A percentile compares a stretch with the other conserved stretches of the same genome.
Conservation (phyloP, 1,140 invertebrate species). For the Ceratosolen fusciceps region DNA sequence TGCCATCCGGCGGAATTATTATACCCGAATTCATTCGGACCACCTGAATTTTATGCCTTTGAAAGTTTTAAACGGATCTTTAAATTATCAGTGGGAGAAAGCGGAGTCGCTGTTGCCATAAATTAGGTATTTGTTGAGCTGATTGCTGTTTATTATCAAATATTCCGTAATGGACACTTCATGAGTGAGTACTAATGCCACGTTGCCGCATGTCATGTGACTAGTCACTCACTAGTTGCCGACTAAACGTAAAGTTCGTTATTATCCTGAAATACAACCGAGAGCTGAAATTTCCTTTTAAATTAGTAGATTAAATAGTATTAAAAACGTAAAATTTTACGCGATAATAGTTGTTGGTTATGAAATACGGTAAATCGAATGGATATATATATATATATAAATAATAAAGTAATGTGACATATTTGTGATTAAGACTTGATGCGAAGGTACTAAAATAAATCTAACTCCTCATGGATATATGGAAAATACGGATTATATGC, state of each 20-base stretch:
- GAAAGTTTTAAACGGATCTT: neutral
- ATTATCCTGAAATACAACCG: neutral
- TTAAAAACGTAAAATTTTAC: too few relatives aligned
- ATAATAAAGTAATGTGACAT: too few relatives aligned
- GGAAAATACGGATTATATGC: too few relatives aligned
- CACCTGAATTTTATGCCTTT: neutral
- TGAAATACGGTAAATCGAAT: too few relatives aligned
- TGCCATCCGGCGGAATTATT: neutral
- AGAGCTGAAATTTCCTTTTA: neutral
- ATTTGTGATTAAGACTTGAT: too few relatives aligned
- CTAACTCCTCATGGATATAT: too few relatives aligned
- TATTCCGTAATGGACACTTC: neutral
- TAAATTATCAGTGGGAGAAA: neutral
- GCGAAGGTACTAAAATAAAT: too few relatives aligned
- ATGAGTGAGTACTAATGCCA: neutral
- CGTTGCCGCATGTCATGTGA: neutral
- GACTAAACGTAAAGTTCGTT: neutral
- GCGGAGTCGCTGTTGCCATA: neutral
- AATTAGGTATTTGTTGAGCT: slow-evolving; percentile 1
- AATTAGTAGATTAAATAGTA: neutral
- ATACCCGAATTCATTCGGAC: neutral
- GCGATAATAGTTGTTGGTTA: too few relatives aligned
- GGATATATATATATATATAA: too few relatives aligned
- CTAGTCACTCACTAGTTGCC: neutral
- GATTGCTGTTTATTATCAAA: neutral